Evolutionary conservation across 2,113 vertebrate species (phyloP), one percentile per base, ranked within the genome.

Genomic region (Poecile atricapillus): DNA sequence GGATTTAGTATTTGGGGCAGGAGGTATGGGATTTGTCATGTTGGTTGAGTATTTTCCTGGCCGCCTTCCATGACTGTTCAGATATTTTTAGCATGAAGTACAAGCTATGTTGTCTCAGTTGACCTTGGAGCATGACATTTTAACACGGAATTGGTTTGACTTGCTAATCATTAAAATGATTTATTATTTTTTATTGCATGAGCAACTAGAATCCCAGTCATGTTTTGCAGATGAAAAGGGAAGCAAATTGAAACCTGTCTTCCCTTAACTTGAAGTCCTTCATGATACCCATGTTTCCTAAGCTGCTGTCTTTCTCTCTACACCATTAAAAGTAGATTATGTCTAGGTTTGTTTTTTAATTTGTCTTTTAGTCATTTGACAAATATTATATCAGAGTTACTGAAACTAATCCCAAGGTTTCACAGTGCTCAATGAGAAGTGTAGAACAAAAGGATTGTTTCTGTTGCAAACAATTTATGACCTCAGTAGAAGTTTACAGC

Each of bases 91-190:
- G 96, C 79, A 49, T 81, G 92, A 83, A 95, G 92, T 60, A 49
- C 83, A 86, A 69, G 90, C 93, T 79, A 78, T 92, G 96, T 94
- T 91, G 92, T 95, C 82, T 87, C 75, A 43, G 78, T 85, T 94
- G 95, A 96, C 94, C 95, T 97, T 96, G 90, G 90, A 95, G 76
- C 76, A 81, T 89, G 93, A 93, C 92, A 95, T 96, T 97, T 96
- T 75, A 94, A 93, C 93, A 95, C 93, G 93, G 80, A 83, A 94
- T 94, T 92, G 86, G 93, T 92, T 95, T 94, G 94, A 96, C 85
- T 83, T 92, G 86, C 80, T 97, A 95, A 96, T 96, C 94, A 75
- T 93, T 92, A 92, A 94, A 90, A 92, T 89, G 44, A 89, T 92
- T 75, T 96, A 88, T 83, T 90, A 78, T 90, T 94, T 96, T 94